phyloP scores from a whole-genome alignment of 2,113 vertebrate species.

The Artemisiospiza belli region DNA sequence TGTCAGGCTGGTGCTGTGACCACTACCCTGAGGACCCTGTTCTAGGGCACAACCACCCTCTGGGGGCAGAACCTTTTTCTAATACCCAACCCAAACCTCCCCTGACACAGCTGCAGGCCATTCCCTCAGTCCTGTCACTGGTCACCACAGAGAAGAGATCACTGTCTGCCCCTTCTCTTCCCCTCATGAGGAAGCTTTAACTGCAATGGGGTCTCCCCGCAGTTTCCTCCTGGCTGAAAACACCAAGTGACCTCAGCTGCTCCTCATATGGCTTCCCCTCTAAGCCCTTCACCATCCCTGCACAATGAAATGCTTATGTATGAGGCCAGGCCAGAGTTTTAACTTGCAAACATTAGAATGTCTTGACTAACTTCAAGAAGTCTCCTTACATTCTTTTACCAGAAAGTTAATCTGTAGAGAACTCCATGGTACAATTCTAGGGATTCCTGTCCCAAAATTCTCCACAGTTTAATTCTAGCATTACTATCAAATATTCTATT shows the following conservation, averaged over 20 bases:
- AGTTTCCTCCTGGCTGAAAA: not conserved
- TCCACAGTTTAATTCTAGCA: not conserved
- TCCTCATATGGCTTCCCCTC: accelerated
- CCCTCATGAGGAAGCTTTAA: accelerated
- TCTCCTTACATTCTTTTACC: not conserved
- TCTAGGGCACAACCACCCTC: not conserved
- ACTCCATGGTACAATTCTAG: not conserved
- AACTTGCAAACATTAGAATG: not conserved
- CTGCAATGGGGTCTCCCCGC: not conserved
- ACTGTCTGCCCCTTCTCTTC: accelerated
- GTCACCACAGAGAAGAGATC: not conserved
- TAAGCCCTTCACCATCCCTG: accelerated
- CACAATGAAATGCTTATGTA: not conserved
- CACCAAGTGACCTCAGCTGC: accelerated
- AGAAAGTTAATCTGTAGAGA: not conserved
- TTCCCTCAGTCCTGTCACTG: not conserved
- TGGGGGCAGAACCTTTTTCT: not conserved
- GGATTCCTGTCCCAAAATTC: not conserved
- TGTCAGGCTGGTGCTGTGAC: not conserved
- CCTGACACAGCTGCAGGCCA: not conserved
- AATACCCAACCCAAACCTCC: not conserved
- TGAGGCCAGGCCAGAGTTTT: not conserved
- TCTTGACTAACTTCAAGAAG: not conserved
- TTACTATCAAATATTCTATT: not conserved
- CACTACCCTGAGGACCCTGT: not conserved